Evolutionary conservation across 1,140 invertebrate species (phyloP).

Genomic region (Ips typographus): DNA sequence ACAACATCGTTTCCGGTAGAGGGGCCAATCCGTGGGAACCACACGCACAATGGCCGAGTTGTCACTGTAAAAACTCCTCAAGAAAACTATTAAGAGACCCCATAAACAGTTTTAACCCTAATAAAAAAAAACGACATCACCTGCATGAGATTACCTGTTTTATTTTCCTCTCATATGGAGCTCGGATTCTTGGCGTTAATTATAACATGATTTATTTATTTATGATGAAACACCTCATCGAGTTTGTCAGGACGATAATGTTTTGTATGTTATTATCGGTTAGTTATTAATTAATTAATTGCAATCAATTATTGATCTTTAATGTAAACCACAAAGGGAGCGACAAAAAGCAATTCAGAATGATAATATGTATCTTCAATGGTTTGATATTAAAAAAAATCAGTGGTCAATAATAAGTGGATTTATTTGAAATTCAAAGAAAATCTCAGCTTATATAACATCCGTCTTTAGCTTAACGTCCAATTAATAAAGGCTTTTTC

Average conservation of each 20-base stretch:
- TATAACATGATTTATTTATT: not conserved
- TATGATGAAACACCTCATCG: no score
- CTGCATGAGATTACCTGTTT: constrained; percentile 25
- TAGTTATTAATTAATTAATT: no score
- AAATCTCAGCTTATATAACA: constrained; percentile 2
- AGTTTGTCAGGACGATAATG: no score
- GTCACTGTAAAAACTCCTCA: constrained; percentile 28
- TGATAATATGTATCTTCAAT: no score
- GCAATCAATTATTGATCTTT: no score
- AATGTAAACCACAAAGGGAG: no score
- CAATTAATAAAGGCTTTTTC: constrained; percentile 19
- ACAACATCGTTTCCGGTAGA: constrained; percentile 28
- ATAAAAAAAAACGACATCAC: constrained; percentile 17
- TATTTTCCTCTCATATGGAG: constrained; percentile 8
- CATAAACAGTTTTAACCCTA: constrained; percentile 29
- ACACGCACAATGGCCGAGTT: constrained; percentile 15
- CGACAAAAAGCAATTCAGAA: no score
- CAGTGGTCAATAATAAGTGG: no score
- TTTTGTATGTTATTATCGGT: no score
- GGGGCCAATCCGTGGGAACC: constrained; percentile 28
- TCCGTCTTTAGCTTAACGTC: constrained; percentile 4
- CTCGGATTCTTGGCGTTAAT: not conserved
- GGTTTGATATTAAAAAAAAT: no score
- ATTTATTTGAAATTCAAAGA: no score
- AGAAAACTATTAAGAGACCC: constrained; percentile 22